A percentile compares a stretch with the other conserved stretches of the same genome.
phyloP scores from a whole-genome alignment of 2,888 invertebrate species.

The Pinctada fucata region DNA sequence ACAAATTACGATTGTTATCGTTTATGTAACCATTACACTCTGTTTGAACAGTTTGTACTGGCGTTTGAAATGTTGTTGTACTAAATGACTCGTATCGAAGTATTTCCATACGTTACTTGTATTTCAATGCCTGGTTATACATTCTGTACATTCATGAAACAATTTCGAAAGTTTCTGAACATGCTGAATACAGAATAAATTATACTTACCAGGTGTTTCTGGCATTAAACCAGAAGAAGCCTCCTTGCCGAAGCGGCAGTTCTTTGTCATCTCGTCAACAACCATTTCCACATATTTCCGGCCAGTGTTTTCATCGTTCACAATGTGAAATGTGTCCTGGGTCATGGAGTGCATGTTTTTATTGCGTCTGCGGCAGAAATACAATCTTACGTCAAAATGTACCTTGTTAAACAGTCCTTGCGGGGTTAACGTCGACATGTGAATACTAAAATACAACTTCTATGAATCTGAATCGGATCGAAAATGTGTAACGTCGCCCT shows the following conservation, averaged over 20 bases:
- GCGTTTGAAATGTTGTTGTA: too few relatives aligned
- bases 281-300: slow-evolving; percentile 19
- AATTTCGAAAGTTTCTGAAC: too few relatives aligned
- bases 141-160: too few relatives aligned
- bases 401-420: slow-evolving; percentile 39
- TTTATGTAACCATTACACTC: too few relatives aligned
- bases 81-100: too few relatives aligned
- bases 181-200: too few relatives aligned
- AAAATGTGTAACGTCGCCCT: slow-evolving; percentile 27
- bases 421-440: slow-evolving; percentile 27
- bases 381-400: slow-evolving; percentile 42
- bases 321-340: slow-evolving; percentile 28
- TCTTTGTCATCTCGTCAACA: slow-evolving; percentile 11
- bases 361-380: slow-evolving; percentile 32
- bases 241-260: slow-evolving; percentile 7
- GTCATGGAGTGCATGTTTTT: slow-evolving; percentile 39
- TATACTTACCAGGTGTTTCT: too few relatives aligned
- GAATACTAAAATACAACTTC: slow-evolving; percentile 14
- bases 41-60: too few relatives aligned
- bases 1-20: too few relatives aligned
- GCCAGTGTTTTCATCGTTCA: slow-evolving; percentile 18
- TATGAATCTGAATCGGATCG: slow-evolving; percentile 26
- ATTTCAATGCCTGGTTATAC: too few relatives aligned
- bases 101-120: too few relatives aligned
- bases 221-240: slow-evolving; percentile 19